Evolutionary conservation across 1,140 invertebrate species (phyloP), one percentile per base, ranked within the genome.

Genomic region (Acromyrmex heyeri): DNA sequence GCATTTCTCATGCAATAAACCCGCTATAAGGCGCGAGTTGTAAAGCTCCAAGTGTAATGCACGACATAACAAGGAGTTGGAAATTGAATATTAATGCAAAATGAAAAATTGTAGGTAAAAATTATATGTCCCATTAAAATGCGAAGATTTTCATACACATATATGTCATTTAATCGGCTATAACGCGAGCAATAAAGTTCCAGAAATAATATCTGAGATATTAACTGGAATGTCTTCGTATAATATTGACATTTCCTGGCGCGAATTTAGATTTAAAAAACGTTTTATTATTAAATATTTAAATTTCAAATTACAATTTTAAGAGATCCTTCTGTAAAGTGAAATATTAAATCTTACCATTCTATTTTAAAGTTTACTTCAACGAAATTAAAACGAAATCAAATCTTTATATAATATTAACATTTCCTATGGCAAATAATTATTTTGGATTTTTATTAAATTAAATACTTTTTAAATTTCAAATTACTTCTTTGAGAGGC

Each of bases 41-140:
- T 72, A 72, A 82, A 70, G 50, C 38, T 72, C 48, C 78, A 57
- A 72, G 67, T 57, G 27, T 81, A 81, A 81, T 75, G 34, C 67
- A 38, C 34, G 50, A 21, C 64, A 27, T 82, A 82, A 82, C 78
- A 27, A 73, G 69, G 38, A 27, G 44, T 57, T 73, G 50, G 21
- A 75, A 57, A 59, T 82, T 72, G 44, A 82, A 57, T 83, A 69
- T 83, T 86, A 81, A 24, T 34, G 24, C 55, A 38, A 72, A 18
- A 55, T 81, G 65, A 67, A 86, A 86, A 69, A 65, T 61, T 69
- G 44, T 30, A n/a, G 64, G 18, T 24, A 24, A 24, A 24, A 24
- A 24, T 24, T 24, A 1, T 24, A 24, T 24, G 24, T 24, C 24
- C 61, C 69, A 86, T 83, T 50, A 65, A 12, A 21, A 14, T 18